Base-by-base conservation (phyloP, 2,888 invertebrate genomes). In the Drosophila buzzatii region DNA sequence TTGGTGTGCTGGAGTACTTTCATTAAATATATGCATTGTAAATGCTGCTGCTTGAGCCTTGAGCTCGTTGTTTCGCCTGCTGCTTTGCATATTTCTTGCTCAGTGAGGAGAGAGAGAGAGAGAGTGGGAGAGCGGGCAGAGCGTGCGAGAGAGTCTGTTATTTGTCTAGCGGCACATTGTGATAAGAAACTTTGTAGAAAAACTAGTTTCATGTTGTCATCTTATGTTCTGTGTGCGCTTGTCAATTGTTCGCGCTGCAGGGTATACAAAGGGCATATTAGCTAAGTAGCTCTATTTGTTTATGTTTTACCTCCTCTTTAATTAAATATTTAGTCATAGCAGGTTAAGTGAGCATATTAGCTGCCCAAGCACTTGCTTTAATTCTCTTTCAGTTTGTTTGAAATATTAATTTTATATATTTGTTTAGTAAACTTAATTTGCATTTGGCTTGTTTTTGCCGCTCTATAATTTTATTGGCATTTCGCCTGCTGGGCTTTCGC, bases 21-120 rank as follows among this genome's bases (percentile, higher is more conserved):
- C 89, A 89, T 86, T 86, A 86, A 87, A 89, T 82, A 77, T 79
- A 71, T 80, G 85, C 81, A 83, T 83, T 89, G 81, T 86, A 62
- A 75, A 78, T 73, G 80, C 51, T 73, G 55, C 62, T 79, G 57
- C 64, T 51, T 73, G 79, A 55, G 71, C 68, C 70, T 74, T 79
- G 70, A 73, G 63, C 42, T 41, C 42, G 8, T 44, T 52, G 20
- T 53, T 64, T 62, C 60, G 51, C 42, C 67, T 64, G 63, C 64
- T 55, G 45, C 76, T 82, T 89, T 84, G 82, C 78, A 85, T 85
- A 88, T 89, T 77, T 76, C 45, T 23, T 16, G 45, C 0, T 39
- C 16, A 10, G 42, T 10, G 42, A 4, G 18, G 3, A 3, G 35
- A n/a, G 31, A 18, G 33, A 42, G 63, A 51, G 23, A 6, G 44